A percentile compares a stretch with the other conserved stretches of the same genome.
Conservation (phyloP, 1,140 invertebrate genomes). For the Penaeus japonicus region DNA sequence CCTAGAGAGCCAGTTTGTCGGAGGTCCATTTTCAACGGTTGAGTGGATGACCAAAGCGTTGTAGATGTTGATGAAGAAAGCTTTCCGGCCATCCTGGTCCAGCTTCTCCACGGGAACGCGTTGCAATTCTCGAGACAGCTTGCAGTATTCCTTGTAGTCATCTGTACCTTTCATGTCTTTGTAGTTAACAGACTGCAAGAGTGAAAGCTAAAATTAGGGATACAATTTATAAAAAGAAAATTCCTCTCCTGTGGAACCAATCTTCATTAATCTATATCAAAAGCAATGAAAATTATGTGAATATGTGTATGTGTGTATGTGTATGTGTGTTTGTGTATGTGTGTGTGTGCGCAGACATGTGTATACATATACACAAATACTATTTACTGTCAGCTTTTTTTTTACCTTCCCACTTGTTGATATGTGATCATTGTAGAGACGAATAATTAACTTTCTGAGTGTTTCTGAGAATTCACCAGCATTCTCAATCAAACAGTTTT, state of each 20-base stretch:
- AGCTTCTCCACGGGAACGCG: constrained; percentile 40
- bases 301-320: too few relatives aligned
- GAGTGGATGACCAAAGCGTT: constrained; percentile 59
- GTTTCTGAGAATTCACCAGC: constrained; percentile 13
- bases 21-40: constrained; percentile 46
- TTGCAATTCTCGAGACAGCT: constrained; percentile 50
- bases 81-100: constrained; percentile 35
- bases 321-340: too few relatives aligned
- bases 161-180: constrained; percentile 6
- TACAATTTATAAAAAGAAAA: not conserved
- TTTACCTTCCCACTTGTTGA: constrained; percentile 23
- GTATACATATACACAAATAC: too few relatives aligned
- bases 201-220: not conserved
- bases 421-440: constrained; percentile 13
- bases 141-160: constrained; percentile 22
- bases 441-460: constrained; percentile 17
- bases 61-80: constrained; percentile 60
- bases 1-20: constrained; percentile 44
- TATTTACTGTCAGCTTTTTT: not conserved
- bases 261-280: not conserved
- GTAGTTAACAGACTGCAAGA: constrained; percentile 18
- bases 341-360: too few relatives aligned
- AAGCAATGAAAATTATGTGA: too few relatives aligned
- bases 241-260: not conserved
- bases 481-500: constrained; percentile 7